Evolutionary conservation across 2,888 invertebrate genomes (phyloP).

Genomic region (Cyaniris semiargus): DNA sequence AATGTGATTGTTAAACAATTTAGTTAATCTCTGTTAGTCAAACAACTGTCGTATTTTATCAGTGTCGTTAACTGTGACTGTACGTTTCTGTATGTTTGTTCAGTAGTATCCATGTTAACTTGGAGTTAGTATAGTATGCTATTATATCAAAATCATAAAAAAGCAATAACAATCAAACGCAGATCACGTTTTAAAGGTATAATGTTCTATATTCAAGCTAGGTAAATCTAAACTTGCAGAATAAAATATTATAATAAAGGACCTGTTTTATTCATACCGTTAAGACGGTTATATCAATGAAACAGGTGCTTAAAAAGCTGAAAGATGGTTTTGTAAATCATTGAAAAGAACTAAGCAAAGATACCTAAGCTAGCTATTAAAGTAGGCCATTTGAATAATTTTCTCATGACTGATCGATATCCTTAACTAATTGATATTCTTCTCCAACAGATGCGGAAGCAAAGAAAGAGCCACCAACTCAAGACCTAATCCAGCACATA

Average conservation of each 20-base stretch:
- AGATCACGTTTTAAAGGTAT: not conserved
- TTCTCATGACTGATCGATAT: no score
- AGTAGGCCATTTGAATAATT: no score
- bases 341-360: no score
- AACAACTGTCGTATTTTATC: constrained; percentile 9
- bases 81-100: not conserved
- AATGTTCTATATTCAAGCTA: not conserved
- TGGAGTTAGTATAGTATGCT: not conserved
- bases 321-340: no score
- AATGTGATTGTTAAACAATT: not conserved
- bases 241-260: no score
- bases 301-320: no score
- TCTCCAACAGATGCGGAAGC: constrained; percentile 46
- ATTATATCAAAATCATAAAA: not conserved
- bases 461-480: constrained; percentile 44
- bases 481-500: constrained; percentile 63
- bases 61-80: not conserved
- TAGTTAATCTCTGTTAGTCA: not conserved
- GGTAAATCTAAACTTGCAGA: no score
- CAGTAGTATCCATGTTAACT: not conserved
- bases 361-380: no score
- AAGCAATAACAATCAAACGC: not conserved
- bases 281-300: no score
- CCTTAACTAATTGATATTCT: not conserved
- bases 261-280: no score